Evolutionary conservation across 2,113 vertebrate genomes (phyloP), one percentile per base, ranked within the genome.

Genomic region (Bos indicus): DNA sequence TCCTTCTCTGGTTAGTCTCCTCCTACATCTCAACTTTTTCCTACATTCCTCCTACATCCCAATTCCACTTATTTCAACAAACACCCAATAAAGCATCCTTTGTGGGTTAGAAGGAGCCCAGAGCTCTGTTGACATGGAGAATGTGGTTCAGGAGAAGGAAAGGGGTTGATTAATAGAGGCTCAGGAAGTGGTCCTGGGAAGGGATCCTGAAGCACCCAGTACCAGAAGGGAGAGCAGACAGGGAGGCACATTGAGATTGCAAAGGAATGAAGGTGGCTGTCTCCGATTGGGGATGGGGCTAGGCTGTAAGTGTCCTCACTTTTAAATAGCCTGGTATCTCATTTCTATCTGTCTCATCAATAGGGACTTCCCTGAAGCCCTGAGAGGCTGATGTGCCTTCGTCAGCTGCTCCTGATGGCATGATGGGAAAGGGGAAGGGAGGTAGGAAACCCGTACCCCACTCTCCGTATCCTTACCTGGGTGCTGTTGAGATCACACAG

Each of bases 401-500:
- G 81, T 67, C 43, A 78, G 51, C 46, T 30, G 12, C 60, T 93
- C 17, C 74, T 60, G 25, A 59, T 71, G 54, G 54, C 23, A 30
- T 40, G 51, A 40, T 51, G 10, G 56, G 56, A 36, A 82, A 94
- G 15, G 43, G 10, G 6, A 7, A 84, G 17, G 51, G 43, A 94
- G 54, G 13, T n/a, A 26, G 48, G 36, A 80, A 7, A 19, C n/a
- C 25, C 5, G 6, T 5, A 8, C 25, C 5, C 57, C 15, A 10
- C 33, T 51, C 21, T 83, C 28, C 48, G 84, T 30, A 12, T 78
- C n/a, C 28, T 64, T 98, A 99, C 99, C 99, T 99, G 99, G 98
- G 99, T 99, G 98, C 98, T 99, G 98, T 99, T 99, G 98, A 99
- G 99, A 96, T 99, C 99, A 95, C 99, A 99, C 98, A 98, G 99